Percentiles rank a stretch among this genome's conserved stretches.
Evolutionary conservation across 64 coral and sea anemone genomes (phyloP).

Genomic region (Montipora cactus): DNA sequence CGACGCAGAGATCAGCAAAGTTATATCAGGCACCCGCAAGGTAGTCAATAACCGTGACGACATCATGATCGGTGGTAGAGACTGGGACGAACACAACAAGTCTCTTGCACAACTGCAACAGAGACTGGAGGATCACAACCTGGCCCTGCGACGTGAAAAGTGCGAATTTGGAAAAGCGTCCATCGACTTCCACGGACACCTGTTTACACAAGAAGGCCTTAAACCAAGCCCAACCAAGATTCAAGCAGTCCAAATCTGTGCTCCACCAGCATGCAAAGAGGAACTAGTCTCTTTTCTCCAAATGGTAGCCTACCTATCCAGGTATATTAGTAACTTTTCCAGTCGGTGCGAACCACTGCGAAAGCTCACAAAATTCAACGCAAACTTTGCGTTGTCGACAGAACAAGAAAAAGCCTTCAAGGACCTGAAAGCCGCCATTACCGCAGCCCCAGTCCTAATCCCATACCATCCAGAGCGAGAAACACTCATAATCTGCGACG

Average conservation of each 20-base stretch:
- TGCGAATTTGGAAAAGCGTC: too few species aligned
- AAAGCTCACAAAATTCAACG: slow-evolving; percentile 12
- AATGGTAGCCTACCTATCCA: slow-evolving; percentile 77
- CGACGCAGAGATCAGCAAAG: slow-evolving; percentile 53
- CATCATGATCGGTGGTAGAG: slow-evolving; percentile 58
- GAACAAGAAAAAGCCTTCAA: slow-evolving; percentile 56
- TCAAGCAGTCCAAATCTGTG: too few species aligned
- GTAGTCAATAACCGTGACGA: slow-evolving; percentile 66
- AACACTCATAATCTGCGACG: too few species aligned
- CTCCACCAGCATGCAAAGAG: slow-evolving; percentile 19
- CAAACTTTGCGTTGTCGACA: slow-evolving; percentile 52
- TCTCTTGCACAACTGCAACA: too few species aligned
- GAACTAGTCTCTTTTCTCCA: slow-evolving; percentile 70
- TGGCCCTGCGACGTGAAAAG: too few species aligned
- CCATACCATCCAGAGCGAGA: too few species aligned
- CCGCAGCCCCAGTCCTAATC: too few species aligned
- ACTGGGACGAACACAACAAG: slow-evolving; percentile 13
- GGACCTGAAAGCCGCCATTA: slow-evolving; percentile 46
- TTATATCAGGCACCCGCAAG: slow-evolving; percentile 42
- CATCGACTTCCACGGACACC: too few species aligned
- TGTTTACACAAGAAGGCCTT: too few species aligned
- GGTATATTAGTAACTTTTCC: slow-evolving; percentile 63
- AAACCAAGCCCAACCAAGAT: too few species aligned
- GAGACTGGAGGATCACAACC: too few species aligned
- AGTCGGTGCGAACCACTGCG: slow-evolving; percentile 57